Percentiles rank a stretch among this genome's conserved stretches.
These are phyloP conservation scores for Pipistrellus pipistrellus DNA, from an alignment of 2,797 vertebrate species.

Conservation along the genomic window DNA sequence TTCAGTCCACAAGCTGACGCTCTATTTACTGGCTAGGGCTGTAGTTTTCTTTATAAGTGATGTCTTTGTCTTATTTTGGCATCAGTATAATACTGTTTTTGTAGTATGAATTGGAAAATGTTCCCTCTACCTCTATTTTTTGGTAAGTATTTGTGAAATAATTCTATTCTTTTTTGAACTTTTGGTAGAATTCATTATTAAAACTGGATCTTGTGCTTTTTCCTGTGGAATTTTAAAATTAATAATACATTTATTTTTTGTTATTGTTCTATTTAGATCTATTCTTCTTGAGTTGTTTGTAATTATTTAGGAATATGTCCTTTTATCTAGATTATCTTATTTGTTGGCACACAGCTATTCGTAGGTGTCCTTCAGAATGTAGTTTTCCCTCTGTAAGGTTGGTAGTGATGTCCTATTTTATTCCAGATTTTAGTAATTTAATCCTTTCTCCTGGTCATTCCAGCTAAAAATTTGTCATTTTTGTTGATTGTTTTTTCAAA, in stretches of 20 bases:
- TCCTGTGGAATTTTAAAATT: not conserved
- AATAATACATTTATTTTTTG: not conserved
- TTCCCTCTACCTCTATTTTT: not conserved
- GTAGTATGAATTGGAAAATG: not conserved
- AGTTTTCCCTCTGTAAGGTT: not conserved
- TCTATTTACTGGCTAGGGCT: too few relatives aligned
- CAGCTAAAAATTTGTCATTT: not conserved
- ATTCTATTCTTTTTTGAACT: slow-evolving; percentile 24
- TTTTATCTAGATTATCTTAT: not conserved
- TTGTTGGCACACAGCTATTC: not conserved
- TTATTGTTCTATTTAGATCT: not conserved
- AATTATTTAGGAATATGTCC: not conserved
- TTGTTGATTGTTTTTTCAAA: not conserved
- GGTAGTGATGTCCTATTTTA: not conserved
- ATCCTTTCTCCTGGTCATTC: not conserved
- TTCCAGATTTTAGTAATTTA: not conserved
- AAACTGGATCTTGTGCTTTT: not conserved
- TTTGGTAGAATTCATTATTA: not conserved
- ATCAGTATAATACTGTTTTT: not conserved
- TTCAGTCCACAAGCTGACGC: too few relatives aligned
- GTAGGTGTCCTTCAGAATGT: not conserved
- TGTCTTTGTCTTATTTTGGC: not conserved
- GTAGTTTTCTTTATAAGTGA: slow-evolving; percentile 7
- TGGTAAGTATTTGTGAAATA: not conserved
- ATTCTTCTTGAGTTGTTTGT: not conserved